Percentiles rank a stretch among this genome's conserved stretches.
phyloP scores from a whole-genome alignment of 2,113 vertebrate genomes.

The Chionomys nivalis region DNA sequence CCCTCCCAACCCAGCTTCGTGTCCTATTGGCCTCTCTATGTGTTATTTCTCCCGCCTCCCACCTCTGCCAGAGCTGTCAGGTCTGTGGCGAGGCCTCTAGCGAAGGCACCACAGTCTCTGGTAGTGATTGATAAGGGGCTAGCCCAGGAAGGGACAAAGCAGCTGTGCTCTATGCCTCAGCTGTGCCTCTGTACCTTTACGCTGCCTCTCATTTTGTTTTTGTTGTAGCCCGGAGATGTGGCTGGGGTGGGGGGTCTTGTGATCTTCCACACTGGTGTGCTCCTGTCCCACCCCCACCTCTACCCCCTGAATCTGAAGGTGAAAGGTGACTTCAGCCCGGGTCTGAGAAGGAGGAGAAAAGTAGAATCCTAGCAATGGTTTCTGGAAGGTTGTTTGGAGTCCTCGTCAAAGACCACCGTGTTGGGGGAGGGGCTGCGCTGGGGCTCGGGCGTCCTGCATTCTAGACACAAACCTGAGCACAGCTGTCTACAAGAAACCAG shows the following conservation, averaged over 20 bases:
- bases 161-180: not conserved
- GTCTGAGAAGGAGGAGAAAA: not conserved
- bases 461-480: not conserved
- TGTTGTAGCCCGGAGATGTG: not conserved
- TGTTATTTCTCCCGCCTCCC: not conserved
- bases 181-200: not conserved
- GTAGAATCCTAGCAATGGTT: not conserved
- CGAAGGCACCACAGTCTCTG: not conserved
- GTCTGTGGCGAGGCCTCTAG: not conserved
- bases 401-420: not conserved
- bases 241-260: not conserved
- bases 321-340: not conserved
- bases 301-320: not conserved
- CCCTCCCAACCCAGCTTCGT: not conserved
- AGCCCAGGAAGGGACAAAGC: conserved; percentile 31
- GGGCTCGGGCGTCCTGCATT: not conserved
- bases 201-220: not conserved
- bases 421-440: not conserved
- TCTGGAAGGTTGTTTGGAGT: conserved; percentile 28
- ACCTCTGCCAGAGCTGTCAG: not conserved
- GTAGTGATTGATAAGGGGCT: not conserved
- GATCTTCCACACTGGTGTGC: not conserved
- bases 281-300: not conserved
- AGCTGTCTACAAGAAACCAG: not conserved
- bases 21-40: not conserved